Conservation (phyloP, 1,140 invertebrate species). For the Trigoniulus corallinus region DNA sequence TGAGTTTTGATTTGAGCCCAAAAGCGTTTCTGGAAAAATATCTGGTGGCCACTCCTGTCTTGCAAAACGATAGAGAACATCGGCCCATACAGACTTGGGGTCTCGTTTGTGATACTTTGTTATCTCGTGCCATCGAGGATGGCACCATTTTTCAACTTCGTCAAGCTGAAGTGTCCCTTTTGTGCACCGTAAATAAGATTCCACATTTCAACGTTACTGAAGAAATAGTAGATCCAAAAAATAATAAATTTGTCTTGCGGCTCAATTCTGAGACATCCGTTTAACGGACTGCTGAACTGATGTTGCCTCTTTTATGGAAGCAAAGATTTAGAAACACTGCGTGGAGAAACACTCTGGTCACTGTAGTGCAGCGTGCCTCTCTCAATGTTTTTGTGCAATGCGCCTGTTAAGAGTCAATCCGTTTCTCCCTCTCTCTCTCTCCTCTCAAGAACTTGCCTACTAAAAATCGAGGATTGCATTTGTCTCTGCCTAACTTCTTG, state of each 20-base stretch:
- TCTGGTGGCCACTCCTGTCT: constrained; percentile 53
- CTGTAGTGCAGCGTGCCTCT: too few relatives aligned
- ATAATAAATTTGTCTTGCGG: constrained; percentile 84
- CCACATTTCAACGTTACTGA: constrained; percentile 88
- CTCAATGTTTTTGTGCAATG: too few relatives aligned
- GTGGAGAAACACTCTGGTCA: too few relatives aligned
- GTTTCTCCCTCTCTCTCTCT: too few relatives aligned
- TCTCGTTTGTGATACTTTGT: constrained; percentile 72
- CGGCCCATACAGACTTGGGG: constrained; percentile 75
- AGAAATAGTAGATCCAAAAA: constrained; percentile 87
- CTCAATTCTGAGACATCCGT: constrained; percentile 94
- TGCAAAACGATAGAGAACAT: constrained; percentile 36
- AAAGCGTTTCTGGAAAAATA: constrained; percentile 82
- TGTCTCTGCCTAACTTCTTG: too few relatives aligned
- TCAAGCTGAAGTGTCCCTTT: constrained; percentile 79
- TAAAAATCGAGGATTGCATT: too few relatives aligned
- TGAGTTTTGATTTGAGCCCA: constrained; percentile 83
- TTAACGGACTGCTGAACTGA: too few relatives aligned
- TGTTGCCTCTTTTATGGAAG: too few relatives aligned
- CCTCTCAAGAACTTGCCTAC: too few relatives aligned
- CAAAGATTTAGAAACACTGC: too few relatives aligned
- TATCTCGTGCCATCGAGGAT: constrained; percentile 59
- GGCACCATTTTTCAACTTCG: constrained; percentile 73
- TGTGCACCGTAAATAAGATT: constrained; percentile 65
- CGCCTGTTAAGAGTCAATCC: too few relatives aligned